phyloP scores from a whole-genome alignment of 2,888 invertebrate species.

The Suillia variegata region DNA sequence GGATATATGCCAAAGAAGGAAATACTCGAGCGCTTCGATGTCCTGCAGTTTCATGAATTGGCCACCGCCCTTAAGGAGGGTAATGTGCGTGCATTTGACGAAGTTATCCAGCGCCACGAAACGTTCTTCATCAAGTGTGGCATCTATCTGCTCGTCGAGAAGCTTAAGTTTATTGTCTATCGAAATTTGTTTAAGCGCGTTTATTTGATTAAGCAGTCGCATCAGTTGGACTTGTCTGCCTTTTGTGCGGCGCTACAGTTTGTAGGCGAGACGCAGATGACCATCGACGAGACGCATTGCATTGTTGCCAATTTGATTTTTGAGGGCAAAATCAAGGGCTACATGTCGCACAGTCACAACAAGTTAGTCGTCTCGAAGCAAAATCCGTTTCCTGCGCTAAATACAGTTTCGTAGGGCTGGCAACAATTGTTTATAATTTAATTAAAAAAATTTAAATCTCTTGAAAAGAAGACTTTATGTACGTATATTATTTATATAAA shows the following conservation, averaged over 20 bases:
- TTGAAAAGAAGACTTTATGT: neutral
- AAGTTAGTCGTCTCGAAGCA: slow-evolving; percentile 97
- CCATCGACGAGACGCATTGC: slow-evolving; percentile 94
- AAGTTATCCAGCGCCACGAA: slow-evolving; percentile 84
- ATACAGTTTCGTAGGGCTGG: slow-evolving; percentile 63
- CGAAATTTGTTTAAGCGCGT: slow-evolving; percentile 94
- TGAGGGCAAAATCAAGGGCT: slow-evolving; percentile 97
- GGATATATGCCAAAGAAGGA: slow-evolving; percentile 89
- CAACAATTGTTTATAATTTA: neutral
- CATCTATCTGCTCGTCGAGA: slow-evolving; percentile 97
- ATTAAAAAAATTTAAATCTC: no score
- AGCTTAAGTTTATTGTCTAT: slow-evolving; percentile 92
- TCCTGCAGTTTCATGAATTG: slow-evolving; percentile 89
- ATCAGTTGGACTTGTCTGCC: slow-evolving; percentile 86
- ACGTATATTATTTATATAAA: neutral
- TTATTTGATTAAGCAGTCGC: slow-evolving; percentile 74
- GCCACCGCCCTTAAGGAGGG: slow-evolving; percentile 89
- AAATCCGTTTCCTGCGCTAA: slow-evolving; percentile 88
- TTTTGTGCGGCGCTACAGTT: slow-evolving; percentile 82
- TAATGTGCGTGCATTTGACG: slow-evolving; percentile 81
- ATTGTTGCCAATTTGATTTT: slow-evolving; percentile 95
- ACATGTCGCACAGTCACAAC: slow-evolving; percentile 95
- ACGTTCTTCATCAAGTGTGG: slow-evolving; percentile 93
- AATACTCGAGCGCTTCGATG: slow-evolving; percentile 85
- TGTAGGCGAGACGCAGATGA: slow-evolving; percentile 83